phyloP scores from a whole-genome alignment of 2,113 vertebrate genomes.

The Brachypteracias leptosomus region DNA sequence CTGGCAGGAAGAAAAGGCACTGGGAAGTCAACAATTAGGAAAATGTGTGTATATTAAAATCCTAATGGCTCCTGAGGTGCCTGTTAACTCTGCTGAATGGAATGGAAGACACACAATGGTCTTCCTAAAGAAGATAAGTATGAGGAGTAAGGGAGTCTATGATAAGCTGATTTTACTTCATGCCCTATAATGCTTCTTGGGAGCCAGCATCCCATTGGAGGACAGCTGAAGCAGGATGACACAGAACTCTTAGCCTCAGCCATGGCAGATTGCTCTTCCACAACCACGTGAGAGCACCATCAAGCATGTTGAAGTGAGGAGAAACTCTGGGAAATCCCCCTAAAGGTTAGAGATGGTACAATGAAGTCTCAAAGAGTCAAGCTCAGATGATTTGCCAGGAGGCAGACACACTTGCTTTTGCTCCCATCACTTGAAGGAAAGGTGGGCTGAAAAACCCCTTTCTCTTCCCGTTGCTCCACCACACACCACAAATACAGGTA shows the following conservation, averaged over 20 bases:
- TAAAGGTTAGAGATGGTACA: neutral
- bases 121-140: neutral
- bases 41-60: constrained; percentile 13
- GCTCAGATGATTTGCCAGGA: neutral
- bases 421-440: neutral
- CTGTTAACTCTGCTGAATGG: neutral
- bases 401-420: neutral
- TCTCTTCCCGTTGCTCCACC: neutral
- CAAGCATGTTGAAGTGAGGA: neutral
- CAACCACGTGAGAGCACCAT: neutral
- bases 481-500: neutral
- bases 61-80: neutral
- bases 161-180: neutral
- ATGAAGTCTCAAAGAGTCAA: neutral
- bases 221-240: neutral
- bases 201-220: neutral
- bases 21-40: constrained; percentile 22
- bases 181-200: rapidly evolving
- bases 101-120: neutral
- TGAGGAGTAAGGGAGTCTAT: neutral
- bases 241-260: neutral
- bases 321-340: neutral
- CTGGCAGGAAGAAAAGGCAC: constrained; percentile 1
- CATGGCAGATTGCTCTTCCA: neutral
- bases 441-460: neutral